Conservation (phyloP, 2,113 vertebrate species). For the Cepphus grylle region DNA sequence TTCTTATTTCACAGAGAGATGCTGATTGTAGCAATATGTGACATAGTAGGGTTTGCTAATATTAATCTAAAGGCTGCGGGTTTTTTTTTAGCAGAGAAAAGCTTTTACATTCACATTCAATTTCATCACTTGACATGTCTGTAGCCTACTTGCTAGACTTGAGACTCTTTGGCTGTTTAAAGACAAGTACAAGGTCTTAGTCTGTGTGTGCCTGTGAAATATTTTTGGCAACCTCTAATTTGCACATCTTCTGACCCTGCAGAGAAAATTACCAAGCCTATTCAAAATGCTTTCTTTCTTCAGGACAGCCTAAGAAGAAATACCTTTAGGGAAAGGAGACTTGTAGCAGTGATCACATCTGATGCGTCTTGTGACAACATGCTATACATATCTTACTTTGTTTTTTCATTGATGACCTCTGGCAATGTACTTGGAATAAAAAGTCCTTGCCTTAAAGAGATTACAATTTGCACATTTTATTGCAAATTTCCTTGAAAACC, state of each 20-base stretch:
- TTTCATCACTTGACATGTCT: slow-evolving; percentile 29
- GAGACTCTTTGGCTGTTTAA: slow-evolving; percentile 28
- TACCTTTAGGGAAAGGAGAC: background rate
- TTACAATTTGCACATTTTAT: slow-evolving; percentile 26
- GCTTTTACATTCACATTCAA: slow-evolving; percentile 39
- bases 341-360: background rate
- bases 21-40: slow-evolving; percentile 41
- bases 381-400: background rate
- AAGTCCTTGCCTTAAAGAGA: background rate
- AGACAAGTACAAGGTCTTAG: slow-evolving; percentile 21
- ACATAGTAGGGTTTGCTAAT: slow-evolving; percentile 31
- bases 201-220: background rate
- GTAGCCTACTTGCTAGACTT: slow-evolving; percentile 16
- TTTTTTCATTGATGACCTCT: background rate
- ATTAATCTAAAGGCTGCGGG: slow-evolving; percentile 22
- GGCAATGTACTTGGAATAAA: background rate
- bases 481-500: slow-evolving; percentile 1
- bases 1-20: slow-evolving; percentile 56
- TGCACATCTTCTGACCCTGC: slow-evolving; percentile 19
- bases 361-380: background rate
- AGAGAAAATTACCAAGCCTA: slow-evolving; percentile 7
- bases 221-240: slow-evolving; percentile 50
- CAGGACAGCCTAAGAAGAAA: background rate
- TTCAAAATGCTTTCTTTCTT: background rate
- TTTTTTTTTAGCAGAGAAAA: slow-evolving; percentile 34